Evolutionary conservation across 2,888 invertebrate genomes (phyloP), one percentile per base, ranked within the genome.

Genomic region (Phalera bucephala): DNA sequence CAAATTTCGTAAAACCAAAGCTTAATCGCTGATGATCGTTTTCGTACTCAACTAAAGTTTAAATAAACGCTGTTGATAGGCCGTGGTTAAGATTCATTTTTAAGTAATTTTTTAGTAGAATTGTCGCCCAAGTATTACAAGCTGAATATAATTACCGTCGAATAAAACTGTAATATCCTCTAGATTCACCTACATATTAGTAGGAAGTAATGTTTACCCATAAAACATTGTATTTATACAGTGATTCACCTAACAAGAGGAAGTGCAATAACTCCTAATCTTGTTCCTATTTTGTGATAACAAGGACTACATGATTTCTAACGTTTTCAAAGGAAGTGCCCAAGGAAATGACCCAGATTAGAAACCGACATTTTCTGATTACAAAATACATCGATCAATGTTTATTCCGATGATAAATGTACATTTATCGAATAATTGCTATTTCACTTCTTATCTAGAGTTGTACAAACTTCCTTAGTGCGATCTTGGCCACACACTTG

Each of bases 391-490:
- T 41, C 40, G 40, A 51, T 52, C 41, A 37, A 50, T 61, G 44
- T 53, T 61, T 57, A 40, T 31, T 15, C 33, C 31, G 8, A 30
- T 37, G 51, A 56, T 56, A 60, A 52, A 40, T 38, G 26, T 33
- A 39, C 30, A 32, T 27, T 37, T 41, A 45, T 51, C 13, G 11
- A 53, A 49, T 45, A 46, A 55, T 46, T 37, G 31, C 29, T 30
- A 39, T 46, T 33, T 36, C 22, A 40, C 31, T 12, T 31, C 22
- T 50, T 60, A 64, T 64, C 58, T 46, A 26, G 38, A 23, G 42
- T 40, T 47, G 43, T 45, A 35, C 38, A 41, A 46, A 65, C 58
- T 56, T 64, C 62, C 62, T 54, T 26, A 40, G 17, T 37, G 36
- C 48, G 53, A 51, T 51, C 48, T 57, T 51, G 44, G 40, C 29